Evolutionary conservation across 1,140 invertebrate species (phyloP).

Genomic region (Pygmarrhopalites habei): DNA sequence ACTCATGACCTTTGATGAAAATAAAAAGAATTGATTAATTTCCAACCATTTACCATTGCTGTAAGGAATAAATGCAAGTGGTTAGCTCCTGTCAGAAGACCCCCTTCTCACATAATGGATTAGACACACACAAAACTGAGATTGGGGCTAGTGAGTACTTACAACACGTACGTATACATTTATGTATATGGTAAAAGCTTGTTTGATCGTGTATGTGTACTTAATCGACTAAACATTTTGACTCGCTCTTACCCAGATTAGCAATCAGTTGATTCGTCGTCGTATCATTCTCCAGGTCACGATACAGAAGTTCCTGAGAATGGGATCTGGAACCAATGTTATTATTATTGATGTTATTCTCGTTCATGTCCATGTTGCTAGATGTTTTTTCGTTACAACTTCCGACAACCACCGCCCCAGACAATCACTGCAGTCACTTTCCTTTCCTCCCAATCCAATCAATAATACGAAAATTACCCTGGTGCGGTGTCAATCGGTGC

Average conservation of each 20-base stretch:
- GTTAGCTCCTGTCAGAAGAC: not conserved
- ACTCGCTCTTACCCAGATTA: constrained; percentile 7
- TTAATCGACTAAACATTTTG: constrained; percentile 14
- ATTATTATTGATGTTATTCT: too few relatives aligned
- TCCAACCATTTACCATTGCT: not conserved
- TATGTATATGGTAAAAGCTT: too few relatives aligned
- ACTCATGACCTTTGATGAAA: constrained; percentile 29
- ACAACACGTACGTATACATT: too few relatives aligned
- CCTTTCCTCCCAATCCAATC: too few relatives aligned
- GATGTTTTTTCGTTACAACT: too few relatives aligned
- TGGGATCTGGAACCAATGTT: too few relatives aligned
- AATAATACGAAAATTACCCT: too few relatives aligned
- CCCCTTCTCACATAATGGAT: not conserved
- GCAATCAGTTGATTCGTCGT: not conserved
- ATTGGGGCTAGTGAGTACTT: not conserved
- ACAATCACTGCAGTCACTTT: too few relatives aligned
- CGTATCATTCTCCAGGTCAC: not conserved
- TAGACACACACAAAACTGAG: not conserved
- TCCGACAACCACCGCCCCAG: too few relatives aligned
- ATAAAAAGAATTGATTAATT: constrained; percentile 2
- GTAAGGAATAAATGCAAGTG: not conserved
- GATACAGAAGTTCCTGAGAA: not conserved
- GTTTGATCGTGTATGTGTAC: too few relatives aligned
- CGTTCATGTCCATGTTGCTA: too few relatives aligned
- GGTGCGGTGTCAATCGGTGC: too few relatives aligned